Evolutionary conservation across 2,113 vertebrate genomes (phyloP).

Genomic region (Merops nubicus): DNA sequence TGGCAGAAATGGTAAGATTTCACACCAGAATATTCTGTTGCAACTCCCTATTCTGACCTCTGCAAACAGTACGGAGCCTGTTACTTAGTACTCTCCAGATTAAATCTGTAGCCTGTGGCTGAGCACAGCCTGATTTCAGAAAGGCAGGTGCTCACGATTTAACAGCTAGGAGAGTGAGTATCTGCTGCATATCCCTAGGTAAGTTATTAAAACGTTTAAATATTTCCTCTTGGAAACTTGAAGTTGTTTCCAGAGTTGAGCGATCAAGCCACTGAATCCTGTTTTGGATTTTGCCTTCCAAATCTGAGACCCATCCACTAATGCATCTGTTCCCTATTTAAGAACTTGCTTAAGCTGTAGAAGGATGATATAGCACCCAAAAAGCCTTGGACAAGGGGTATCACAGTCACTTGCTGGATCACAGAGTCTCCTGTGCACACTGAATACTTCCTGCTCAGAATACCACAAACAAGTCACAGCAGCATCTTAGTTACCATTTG

Average conservation of each 20-base stretch:
- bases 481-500: neutral
- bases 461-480: neutral
- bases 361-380: neutral
- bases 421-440: neutral
- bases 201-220: neutral
- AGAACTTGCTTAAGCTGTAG: neutral
- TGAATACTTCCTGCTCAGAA: neutral
- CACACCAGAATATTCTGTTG: neutral
- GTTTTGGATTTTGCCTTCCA: neutral
- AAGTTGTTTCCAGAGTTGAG: neutral
- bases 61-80: neutral
- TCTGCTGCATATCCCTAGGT: neutral
- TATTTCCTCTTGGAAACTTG: neutral
- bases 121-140: neutral
- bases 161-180: neutral
- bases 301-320: neutral
- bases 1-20: neutral
- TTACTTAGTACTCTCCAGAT: neutral
- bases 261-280: neutral
- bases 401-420: neutral
- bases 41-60: neutral
- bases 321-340: neutral
- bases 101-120: neutral
- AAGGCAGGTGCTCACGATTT: neutral
- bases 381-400: neutral